These are phyloP conservation scores for Eretmochelys imbricata DNA, from an alignment of 2,113 vertebrate species.

Conservation along the genomic window DNA sequence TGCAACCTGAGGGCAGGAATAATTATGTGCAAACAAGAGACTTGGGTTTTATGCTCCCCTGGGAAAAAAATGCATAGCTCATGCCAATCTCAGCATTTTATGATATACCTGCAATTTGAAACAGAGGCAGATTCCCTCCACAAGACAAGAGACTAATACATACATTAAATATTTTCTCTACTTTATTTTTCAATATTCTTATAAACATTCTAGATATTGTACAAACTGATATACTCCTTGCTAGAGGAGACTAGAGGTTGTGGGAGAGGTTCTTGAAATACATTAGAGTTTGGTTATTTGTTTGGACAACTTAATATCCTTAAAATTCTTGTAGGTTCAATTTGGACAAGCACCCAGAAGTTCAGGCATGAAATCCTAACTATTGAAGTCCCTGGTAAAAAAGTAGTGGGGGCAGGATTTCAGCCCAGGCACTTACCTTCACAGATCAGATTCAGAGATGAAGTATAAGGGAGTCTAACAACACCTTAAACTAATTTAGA, in stretches of 20 bases:
- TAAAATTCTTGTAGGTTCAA: not conserved
- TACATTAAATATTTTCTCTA: slow-evolving; percentile 18
- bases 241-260: not conserved
- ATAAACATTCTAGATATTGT: not conserved
- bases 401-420: not conserved
- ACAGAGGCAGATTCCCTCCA: slow-evolving; percentile 17
- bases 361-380: not conserved
- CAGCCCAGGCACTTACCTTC: not conserved
- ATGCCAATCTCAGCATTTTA: slow-evolving; percentile 20
- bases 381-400: not conserved
- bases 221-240: not conserved
- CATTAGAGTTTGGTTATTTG: not conserved
- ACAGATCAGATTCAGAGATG: not conserved
- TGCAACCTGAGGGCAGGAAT: slow-evolving; percentile 65
- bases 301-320: not conserved
- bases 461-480: not conserved
- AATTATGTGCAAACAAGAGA: slow-evolving; percentile 64
- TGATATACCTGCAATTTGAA: slow-evolving; percentile 16
- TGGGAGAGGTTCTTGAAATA: slow-evolving; percentile 39
- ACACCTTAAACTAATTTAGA: not conserved
- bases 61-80: slow-evolving; percentile 47
- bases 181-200: slow-evolving; percentile 45
- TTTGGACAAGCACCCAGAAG: not conserved
- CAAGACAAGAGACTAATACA: not conserved
- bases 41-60: slow-evolving; percentile 63